These are phyloP conservation scores for Diadumene lineata DNA, from an alignment of 92 coral and sea anemone genomes.

Conservation along the genomic window DNA sequence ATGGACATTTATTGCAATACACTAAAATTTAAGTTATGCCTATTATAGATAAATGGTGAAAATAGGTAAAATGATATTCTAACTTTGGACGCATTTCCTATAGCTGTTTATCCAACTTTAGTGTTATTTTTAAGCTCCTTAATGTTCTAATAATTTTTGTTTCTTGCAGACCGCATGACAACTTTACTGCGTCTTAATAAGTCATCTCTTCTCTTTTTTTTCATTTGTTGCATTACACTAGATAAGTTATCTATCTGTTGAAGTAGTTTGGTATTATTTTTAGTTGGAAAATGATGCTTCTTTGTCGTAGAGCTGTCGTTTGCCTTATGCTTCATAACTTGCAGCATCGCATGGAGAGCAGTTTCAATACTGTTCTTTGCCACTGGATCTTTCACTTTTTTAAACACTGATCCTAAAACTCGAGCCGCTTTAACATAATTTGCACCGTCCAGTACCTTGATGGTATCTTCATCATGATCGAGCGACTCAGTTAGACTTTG, in stretches of 20 bases:
- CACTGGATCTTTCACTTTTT: conserved; percentile 84
- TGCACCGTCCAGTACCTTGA: conserved; percentile 16
- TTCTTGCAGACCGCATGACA: neutral
- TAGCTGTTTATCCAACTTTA: too few species aligned
- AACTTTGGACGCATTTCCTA: too few species aligned
- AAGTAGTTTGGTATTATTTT: conserved; percentile 4
- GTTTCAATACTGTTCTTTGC: conserved; percentile 93
- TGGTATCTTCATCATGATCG: conserved; percentile 1
- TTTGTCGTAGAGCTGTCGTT: conserved; percentile 40
- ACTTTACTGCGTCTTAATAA: neutral
- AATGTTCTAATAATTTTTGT: neutral
- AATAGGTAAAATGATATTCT: too few species aligned
- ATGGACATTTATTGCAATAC: too few species aligned
- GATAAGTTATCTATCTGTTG: conserved; percentile 11
- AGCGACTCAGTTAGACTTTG: conserved; percentile 26
- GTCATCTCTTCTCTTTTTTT: conserved; percentile 1
- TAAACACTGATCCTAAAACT: conserved; percentile 83
- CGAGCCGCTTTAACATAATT: conserved; percentile 78
- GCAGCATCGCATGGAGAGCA: conserved; percentile 91
- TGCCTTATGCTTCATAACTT: conserved; percentile 51
- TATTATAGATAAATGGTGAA: too few species aligned
- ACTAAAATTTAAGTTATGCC: too few species aligned
- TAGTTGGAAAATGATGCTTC: conserved; percentile 55
- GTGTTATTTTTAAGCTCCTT: too few species aligned
- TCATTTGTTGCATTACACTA: conserved; percentile 11